phyloP scores from a whole-genome alignment of 2,888 invertebrate genomes.

The Nomada flava region DNA sequence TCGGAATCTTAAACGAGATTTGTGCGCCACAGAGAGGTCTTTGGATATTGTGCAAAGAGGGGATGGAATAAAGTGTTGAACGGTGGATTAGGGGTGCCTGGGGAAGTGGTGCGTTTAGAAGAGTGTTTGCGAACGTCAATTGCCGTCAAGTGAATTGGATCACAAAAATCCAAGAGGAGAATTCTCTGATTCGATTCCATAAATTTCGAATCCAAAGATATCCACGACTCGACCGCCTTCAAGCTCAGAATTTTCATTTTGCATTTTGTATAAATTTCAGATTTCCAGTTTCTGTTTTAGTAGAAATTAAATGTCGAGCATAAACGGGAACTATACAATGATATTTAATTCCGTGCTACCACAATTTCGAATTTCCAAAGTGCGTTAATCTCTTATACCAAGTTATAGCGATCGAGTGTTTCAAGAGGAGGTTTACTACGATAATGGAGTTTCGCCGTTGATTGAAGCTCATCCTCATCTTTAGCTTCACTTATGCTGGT shows the following conservation, averaged over 20 bases:
- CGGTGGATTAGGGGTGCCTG: not conserved
- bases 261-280: too few relatives aligned
- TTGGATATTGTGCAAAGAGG: not conserved
- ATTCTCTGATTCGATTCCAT: too few relatives aligned
- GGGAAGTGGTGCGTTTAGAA: not conserved
- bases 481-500: constrained; percentile 16
- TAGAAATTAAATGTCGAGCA: too few relatives aligned
- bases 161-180: not conserved
- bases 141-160: not conserved
- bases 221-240: too few relatives aligned
- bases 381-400: too few relatives aligned
- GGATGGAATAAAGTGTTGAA: constrained; percentile 6
- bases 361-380: too few relatives aligned
- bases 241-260: too few relatives aligned
- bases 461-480: constrained; percentile 3
- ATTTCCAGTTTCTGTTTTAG: too few relatives aligned
- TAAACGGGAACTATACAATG: too few relatives aligned
- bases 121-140: not conserved
- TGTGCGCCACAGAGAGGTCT: not conserved
- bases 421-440: not conserved
- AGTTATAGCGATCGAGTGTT: too few relatives aligned
- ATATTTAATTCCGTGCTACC: too few relatives aligned
- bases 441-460: not conserved
- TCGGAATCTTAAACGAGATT: constrained; percentile 34
- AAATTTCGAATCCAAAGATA: too few relatives aligned